Base-by-base conservation (phyloP, 2,888 invertebrate genomes). In the Oeneis ivallda region DNA sequence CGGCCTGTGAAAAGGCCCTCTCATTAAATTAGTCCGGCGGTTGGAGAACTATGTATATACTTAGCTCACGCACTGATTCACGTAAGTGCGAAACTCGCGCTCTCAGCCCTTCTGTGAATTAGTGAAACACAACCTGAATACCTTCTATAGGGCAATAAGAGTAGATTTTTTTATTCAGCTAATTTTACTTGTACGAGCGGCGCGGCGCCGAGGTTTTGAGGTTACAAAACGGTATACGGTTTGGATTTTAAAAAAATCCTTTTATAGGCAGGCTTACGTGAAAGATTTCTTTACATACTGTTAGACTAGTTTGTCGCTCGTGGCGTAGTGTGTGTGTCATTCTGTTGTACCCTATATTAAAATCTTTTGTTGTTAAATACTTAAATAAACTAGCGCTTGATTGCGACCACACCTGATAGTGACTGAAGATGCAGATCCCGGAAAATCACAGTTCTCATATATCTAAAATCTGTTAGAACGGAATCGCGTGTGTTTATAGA, bases 1-100 rank as follows among this genome's bases (percentile, higher is more conserved):
- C 74, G 74, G 79, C 76, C 72, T 70, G 73, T 84, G 81, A 81
- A 87, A 86, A 83, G 84, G 80, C 79, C 76, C 81, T 83, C 87
- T 90, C 90, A 89, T 89, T 90, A 90, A 90, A 90, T 90, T 89
- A 88, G 84, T 86, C 79, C 87, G 84, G 84, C 84, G 87, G 89
- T 84, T 90, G 89, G 84, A 85, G 83, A 86, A 88, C 87, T 87
- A 84, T 87, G 76, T 76, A 76, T 79, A 80, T 79, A 82, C 85
- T 83, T 80, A 79, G 79, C 78, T 84, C 81, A 86, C 84, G 86
- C 86, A 80, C 83, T 83, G 84, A 83, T 84, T 84, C 79, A 80
- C 81, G 82, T 82, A 85, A 89, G 89, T 89, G 88, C 83, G 87
- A 89, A 89, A 87, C 82, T 85, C 78, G 84, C 87, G 82, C 87